These are phyloP conservation scores for Pristionchus japonicus DNA, from an alignment of 2,888 invertebrate genomes.

Conservation along the genomic window DNA sequence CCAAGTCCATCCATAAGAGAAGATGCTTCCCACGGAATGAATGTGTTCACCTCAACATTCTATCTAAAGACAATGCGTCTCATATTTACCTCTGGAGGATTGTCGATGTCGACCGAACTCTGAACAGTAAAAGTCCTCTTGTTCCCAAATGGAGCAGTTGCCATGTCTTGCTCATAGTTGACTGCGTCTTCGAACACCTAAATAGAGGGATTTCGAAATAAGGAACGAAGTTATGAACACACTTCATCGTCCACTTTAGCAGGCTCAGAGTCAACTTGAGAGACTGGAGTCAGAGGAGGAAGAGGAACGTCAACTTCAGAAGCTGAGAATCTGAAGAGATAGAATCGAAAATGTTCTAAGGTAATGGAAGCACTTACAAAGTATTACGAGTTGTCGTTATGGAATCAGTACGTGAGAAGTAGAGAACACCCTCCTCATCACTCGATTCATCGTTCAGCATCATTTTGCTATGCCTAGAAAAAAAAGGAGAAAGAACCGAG, in stretches of 20 bases:
- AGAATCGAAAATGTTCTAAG: background rate
- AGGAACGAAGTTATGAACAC: background rate
- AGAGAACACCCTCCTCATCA: constrained; percentile 34
- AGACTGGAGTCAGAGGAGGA: background rate
- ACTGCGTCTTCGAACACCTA: constrained; percentile 11
- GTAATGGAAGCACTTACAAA: background rate
- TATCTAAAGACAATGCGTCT: background rate
- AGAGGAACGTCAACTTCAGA: background rate
- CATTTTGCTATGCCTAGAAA: background rate
- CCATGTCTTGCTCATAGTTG: constrained; percentile 12
- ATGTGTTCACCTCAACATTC: background rate
- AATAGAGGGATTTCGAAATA: background rate
- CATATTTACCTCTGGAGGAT: background rate
- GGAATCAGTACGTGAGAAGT: background rate
- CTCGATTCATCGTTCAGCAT: constrained; percentile 31
- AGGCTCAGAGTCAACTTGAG: background rate
- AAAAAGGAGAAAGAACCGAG: background rate
- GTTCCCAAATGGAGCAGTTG: background rate
- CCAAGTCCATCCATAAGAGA: constrained; percentile 40
- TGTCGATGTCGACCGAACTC: background rate
- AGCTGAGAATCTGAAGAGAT: background rate
- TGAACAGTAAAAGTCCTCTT: background rate
- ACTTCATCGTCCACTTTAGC: background rate
- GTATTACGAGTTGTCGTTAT: background rate
- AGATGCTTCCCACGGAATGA: constrained; percentile 29